Base-by-base conservation (phyloP, 2,797 vertebrate genomes). In the Sparidentex hasta region DNA sequence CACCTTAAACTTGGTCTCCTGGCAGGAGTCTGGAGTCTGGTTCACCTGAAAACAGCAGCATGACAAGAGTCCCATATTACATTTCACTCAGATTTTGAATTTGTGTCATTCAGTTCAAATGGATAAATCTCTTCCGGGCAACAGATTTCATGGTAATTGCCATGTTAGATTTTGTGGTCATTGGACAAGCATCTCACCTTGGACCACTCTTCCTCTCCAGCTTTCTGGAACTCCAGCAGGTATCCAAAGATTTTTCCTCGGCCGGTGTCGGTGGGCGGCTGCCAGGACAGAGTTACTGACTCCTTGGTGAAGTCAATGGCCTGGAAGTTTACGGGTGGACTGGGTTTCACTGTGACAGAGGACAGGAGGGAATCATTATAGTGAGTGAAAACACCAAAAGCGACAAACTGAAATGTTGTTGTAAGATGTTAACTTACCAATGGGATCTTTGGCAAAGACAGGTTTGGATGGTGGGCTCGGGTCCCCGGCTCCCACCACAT, bases 221-320 rank as follows among this genome's bases (percentile, higher is more conserved):
- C 96, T 85, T 97, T 98, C 94, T 98, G 98, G 92, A 96, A 99
- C 81, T 99, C 98, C 81, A 99, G 80, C 55, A 99, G 96, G 83
- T 99, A 99, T 80, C 98, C 98, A 54, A 98, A 96, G 92, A 99
- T 99, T 93, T 98, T 99, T 76, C 98, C 96, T 82, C 97, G 96
- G 77, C 98, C 98, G 16, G 97, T 96, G 80, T 97, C 97, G 0
- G 95, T 94, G 47, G 98, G 98, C 38, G 97, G 97, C 78, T 97
- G 88, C 98, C 98, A 99, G 81, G 96, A 95, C 71, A 99, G 94
- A 67, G 96, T 96, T 76, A 98, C 97, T 0, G 98, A 99, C 85
- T 96, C 97, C 91, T 97, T 99, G 70, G 96, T 97, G 93, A 96
- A 97, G 90, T 99, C 98, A 33, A 97, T 83, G 74, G 95, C 96